These are phyloP conservation scores for Augiades crinisus DNA, from an alignment of 2,888 invertebrate species.

Conservation along the genomic window DNA sequence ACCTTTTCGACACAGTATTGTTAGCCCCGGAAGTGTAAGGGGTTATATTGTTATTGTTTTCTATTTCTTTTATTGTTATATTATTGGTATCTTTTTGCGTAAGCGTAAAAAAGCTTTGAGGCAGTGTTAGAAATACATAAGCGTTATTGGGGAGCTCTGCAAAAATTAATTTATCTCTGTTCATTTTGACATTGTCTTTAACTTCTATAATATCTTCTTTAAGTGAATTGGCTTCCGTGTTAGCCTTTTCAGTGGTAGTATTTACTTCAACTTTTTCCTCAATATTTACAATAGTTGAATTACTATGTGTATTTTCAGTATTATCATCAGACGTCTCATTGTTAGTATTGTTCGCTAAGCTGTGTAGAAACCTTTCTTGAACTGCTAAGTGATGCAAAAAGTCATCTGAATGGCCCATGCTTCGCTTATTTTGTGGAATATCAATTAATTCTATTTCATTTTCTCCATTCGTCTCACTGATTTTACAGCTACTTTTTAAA, in stretches of 20 bases:
- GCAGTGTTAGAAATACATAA: slow-evolving; percentile 60
- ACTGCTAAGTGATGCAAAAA: slow-evolving; percentile 13
- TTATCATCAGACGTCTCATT: neutral
- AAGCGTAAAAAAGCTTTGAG: slow-evolving; percentile 47
- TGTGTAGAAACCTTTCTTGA: slow-evolving; percentile 15
- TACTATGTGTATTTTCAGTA: no score
- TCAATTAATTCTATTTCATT: slow-evolving; percentile 15
- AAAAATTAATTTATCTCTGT: slow-evolving; percentile 35
- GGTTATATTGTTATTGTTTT: slow-evolving; percentile 37
- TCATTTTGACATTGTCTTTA: slow-evolving; percentile 6
- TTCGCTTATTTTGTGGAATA: slow-evolving; percentile 3
- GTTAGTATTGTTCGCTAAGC: neutral
- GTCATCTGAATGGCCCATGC: slow-evolving; percentile 7
- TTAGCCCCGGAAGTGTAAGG: slow-evolving; percentile 35
- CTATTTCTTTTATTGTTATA: slow-evolving; percentile 37
- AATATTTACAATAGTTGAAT: no score
- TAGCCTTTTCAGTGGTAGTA: neutral
- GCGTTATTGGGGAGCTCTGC: slow-evolving; percentile 56
- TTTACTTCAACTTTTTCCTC: neutral
- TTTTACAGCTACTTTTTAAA: neutral
- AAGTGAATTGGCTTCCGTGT: neutral
- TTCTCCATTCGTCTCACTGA: neutral
- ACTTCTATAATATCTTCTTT: slow-evolving; percentile 4
- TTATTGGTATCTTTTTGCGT: slow-evolving; percentile 36
- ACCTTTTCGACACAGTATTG: slow-evolving; percentile 31